Conservation (phyloP, 2,797 vertebrate species). For the Darevskia nairensis region DNA sequence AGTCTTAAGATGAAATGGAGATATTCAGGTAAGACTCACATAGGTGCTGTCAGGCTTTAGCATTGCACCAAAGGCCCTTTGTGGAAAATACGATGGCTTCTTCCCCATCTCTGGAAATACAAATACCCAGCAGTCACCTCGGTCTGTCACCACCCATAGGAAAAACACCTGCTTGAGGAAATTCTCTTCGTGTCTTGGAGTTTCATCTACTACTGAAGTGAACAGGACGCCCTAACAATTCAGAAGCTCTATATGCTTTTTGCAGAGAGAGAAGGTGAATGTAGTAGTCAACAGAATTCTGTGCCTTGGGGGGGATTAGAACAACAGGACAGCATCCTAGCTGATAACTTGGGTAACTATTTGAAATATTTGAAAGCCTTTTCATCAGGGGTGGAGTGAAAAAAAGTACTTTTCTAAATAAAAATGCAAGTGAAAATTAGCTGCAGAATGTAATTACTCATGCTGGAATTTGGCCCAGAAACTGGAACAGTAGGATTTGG, state of each 20-base stretch:
- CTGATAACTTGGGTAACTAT: not conserved
- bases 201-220: not conserved
- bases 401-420: constrained; percentile 17
- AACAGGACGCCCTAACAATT: no score
- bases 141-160: no score
- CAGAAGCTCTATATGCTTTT: not conserved
- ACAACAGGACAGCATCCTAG: not conserved
- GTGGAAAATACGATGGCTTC: no score
- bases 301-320: not conserved
- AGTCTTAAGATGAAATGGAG: no score
- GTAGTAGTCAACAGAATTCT: not conserved
- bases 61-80: no score
- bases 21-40: no score
- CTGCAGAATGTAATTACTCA: constrained; percentile 15
- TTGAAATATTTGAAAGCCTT: not conserved
- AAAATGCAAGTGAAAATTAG: constrained; percentile 13
- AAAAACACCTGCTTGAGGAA: not conserved
- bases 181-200: not conserved
- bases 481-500: not conserved
- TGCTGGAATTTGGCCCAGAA: constrained; percentile 36
- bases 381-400: not conserved
- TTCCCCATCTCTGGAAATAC: no score
- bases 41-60: no score
- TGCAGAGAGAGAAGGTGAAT: not conserved
- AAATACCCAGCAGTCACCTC: no score